These are phyloP conservation scores for Eupithecia centaureata DNA, from an alignment of 2,888 invertebrate genomes.

Conservation along the genomic window DNA sequence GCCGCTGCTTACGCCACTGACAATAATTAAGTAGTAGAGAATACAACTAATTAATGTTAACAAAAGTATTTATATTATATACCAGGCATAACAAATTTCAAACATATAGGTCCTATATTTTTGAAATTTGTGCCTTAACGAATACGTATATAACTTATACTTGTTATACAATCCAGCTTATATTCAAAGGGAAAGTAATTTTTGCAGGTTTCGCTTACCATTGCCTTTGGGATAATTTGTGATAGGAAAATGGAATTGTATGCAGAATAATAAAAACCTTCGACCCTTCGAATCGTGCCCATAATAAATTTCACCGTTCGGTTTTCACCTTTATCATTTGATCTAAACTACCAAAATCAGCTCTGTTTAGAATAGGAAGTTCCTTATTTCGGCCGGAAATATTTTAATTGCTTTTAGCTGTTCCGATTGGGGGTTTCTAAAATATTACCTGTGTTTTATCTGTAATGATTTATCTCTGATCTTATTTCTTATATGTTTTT, in stretches of 20 bases:
- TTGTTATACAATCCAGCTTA: slow-evolving; percentile 46
- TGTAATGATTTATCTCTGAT: neutral
- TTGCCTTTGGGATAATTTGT: slow-evolving; percentile 77
- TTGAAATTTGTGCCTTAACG: no score
- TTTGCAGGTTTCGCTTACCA: slow-evolving; percentile 75
- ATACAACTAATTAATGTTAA: no score
- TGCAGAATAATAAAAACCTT: slow-evolving; percentile 80
- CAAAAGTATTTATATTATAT: no score
- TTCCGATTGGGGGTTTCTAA: slow-evolving; percentile 10
- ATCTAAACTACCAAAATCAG: slow-evolving; percentile 57
- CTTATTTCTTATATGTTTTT: neutral
- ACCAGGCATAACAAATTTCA: no score
- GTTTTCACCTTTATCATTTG: slow-evolving; percentile 59
- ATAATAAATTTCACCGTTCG: slow-evolving; percentile 73
- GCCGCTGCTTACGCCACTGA: no score
- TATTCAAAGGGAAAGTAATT: slow-evolving; percentile 64
- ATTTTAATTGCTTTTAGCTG: slow-evolving; percentile 30
- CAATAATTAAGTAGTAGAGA: no score
- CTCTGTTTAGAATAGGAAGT: slow-evolving; percentile 39
- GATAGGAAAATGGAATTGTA: slow-evolving; percentile 81
- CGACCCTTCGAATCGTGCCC: slow-evolving; percentile 72
- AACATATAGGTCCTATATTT: no score
- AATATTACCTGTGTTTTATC: slow-evolving; percentile 15
- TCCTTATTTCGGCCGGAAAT: slow-evolving; percentile 27
- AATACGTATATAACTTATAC: no score